Conservation (phyloP, 2,113 vertebrate species). For the Pollimyrus isidori region DNA sequence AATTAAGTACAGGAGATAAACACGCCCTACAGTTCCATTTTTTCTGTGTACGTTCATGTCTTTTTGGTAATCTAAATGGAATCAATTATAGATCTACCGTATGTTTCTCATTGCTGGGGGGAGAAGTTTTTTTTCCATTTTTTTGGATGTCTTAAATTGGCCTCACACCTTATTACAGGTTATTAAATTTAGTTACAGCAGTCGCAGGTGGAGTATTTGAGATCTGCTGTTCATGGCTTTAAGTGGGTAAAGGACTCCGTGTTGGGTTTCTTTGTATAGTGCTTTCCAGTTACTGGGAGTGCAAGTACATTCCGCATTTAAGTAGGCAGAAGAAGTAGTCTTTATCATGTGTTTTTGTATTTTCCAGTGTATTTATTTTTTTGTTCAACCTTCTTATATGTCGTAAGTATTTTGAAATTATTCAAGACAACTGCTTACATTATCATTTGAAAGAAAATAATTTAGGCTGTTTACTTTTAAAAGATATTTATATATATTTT, state of each 20-base stretch:
- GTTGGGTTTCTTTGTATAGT: not conserved
- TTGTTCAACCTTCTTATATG: not conserved
- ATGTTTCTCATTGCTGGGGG: not conserved
- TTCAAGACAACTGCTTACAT: not conserved
- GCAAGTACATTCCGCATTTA: not conserved
- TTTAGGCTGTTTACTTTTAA: not conserved
- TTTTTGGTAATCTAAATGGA: not conserved
- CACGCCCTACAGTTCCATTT: not conserved
- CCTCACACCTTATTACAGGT: not conserved
- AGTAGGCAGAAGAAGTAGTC: not conserved
- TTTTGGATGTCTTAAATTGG: not conserved
- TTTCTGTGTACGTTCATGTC: not conserved
- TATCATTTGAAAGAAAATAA: not conserved
- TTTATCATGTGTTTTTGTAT: not conserved
- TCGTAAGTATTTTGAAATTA: not conserved
- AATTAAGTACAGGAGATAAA: not conserved
- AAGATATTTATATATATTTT: not conserved
- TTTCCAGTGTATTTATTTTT: not conserved
- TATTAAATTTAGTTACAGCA: not conserved
- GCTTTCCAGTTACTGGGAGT: not conserved
- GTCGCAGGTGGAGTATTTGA: not conserved
- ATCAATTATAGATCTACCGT: not conserved
- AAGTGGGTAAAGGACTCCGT: not conserved
- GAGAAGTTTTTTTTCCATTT: not conserved
- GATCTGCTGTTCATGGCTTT: not conserved